Percentiles rank a stretch among this genome's conserved stretches.
phyloP scores from a whole-genome alignment of 2,797 vertebrate genomes.

The Hyperoplus immaculatus region DNA sequence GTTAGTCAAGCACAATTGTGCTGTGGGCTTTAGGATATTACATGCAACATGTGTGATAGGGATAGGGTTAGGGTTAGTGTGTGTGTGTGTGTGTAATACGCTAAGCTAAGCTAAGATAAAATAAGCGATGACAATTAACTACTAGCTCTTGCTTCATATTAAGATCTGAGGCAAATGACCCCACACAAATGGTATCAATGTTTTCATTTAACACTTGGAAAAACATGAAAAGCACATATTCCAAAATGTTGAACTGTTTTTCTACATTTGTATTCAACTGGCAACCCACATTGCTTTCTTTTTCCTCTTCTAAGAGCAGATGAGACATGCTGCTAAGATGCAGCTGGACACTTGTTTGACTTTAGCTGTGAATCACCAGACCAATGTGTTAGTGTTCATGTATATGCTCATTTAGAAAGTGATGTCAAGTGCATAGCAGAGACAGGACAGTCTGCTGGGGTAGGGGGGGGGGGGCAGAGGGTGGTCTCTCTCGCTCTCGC shows the following conservation, averaged over 20 bases:
- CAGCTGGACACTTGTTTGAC: conserved; percentile 46
- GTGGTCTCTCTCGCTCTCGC: background rate
- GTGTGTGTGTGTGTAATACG: too few species aligned
- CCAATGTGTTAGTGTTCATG: conserved; percentile 28
- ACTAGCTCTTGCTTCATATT: background rate
- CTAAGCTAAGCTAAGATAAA: background rate
- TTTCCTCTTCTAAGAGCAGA: background rate
- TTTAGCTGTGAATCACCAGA: conserved; percentile 52
- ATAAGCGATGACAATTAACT: background rate
- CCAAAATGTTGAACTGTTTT: background rate
- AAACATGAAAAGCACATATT: background rate
- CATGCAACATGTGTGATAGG: too few species aligned
- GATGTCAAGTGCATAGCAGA: conserved; percentile 67
- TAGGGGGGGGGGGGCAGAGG: conserved; percentile 27
- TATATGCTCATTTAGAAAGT: conserved; percentile 56
- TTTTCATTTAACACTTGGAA: background rate
- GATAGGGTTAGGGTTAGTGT: too few species aligned
- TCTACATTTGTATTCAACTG: background rate
- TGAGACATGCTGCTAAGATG: conserved; percentile 12
- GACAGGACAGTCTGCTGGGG: conserved; percentile 34
- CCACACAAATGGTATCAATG: background rate
- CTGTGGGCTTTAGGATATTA: background rate
- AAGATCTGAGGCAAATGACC: background rate
- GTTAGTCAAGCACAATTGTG: background rate
- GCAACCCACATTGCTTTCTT: background rate